phyloP scores from a whole-genome alignment of 2,113 vertebrate genomes.

The Nettapus auritus region DNA sequence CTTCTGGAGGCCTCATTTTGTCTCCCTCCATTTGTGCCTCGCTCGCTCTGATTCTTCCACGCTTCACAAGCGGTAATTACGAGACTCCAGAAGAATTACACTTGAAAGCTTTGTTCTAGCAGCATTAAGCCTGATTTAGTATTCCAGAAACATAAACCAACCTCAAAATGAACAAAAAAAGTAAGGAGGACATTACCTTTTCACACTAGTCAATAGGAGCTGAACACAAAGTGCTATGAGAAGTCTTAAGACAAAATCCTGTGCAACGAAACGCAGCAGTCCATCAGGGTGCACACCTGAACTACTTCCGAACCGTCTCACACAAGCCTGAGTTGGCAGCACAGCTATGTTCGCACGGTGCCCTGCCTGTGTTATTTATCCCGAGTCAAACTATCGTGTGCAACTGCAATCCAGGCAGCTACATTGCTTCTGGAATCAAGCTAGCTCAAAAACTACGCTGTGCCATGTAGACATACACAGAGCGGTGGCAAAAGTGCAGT shows the following conservation, averaged over 20 bases:
- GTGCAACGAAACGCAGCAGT: neutral
- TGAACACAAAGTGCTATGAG: neutral
- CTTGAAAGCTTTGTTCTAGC: constrained; percentile 5
- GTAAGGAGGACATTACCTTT: neutral
- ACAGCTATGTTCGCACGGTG: accelerated
- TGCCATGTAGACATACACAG: neutral
- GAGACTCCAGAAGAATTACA: neutral
- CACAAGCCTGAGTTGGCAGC: neutral
- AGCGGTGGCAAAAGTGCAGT: neutral
- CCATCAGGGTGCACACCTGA: neutral
- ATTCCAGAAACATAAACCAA: neutral
- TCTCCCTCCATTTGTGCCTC: neutral
- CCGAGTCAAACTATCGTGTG: neutral
- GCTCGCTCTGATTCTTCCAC: neutral
- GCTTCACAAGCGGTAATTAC: constrained; percentile 5
- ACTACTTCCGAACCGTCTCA: neutral
- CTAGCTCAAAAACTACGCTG: neutral
- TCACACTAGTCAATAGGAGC: neutral
- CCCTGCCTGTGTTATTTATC: neutral
- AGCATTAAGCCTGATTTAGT: neutral
- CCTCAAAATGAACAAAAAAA: neutral
- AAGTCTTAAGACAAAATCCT: neutral
- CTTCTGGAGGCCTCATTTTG: neutral
- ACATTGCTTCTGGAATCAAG: neutral
- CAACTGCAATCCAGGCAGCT: neutral